Base-by-base conservation (phyloP, 2,113 vertebrate species). In the Rhagologus leucostigma region DNA sequence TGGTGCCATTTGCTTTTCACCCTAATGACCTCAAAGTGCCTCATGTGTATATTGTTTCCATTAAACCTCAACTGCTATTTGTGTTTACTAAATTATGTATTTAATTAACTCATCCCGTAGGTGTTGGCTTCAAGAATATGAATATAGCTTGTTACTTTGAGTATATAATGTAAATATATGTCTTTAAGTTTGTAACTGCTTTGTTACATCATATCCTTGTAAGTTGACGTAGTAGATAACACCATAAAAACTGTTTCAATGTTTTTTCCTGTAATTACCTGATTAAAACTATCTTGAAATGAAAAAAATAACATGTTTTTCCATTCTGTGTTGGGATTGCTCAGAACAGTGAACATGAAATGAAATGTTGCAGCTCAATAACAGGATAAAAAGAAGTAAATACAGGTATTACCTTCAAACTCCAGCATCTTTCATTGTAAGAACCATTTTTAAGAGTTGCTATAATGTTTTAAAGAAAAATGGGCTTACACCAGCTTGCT, bases 111-210 rank as follows among this genome's bases (percentile, higher is more conserved):
- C 98, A 98, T 98, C 98, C 98, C 97, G 97, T 98, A 98, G 97
- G 97, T 99, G 98, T 99, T 99, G 98, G 98, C 98, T 98, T 98
- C 96, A 91, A 97, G 94, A 96, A 97, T 98, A 98, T 98, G 97
- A 98, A 97, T 99, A 98, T 98, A 98, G 98, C 98, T 98, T 98
- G 98, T 98, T 99, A 98, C 97, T 98, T 99, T 98, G 98, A 99
- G 98, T 98, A 98, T 98, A 98, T 98, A 98, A 98, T 99, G 98
- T 99, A 99, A 99, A 99, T 99, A 99, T 99, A 99, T 97, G 98
- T 98, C 98, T 98, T 96, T 95, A 98, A 98, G 97, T 99, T 99
- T 99, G 98, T 99, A 99, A 99, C 98, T 98, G 98, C 98, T 99
- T 98, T 98, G 98, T 99, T 99, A 98, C 98, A 98, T 98, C 98